Base-by-base conservation (phyloP, 2,888 invertebrate species). In the Sympetrum striolatum region DNA sequence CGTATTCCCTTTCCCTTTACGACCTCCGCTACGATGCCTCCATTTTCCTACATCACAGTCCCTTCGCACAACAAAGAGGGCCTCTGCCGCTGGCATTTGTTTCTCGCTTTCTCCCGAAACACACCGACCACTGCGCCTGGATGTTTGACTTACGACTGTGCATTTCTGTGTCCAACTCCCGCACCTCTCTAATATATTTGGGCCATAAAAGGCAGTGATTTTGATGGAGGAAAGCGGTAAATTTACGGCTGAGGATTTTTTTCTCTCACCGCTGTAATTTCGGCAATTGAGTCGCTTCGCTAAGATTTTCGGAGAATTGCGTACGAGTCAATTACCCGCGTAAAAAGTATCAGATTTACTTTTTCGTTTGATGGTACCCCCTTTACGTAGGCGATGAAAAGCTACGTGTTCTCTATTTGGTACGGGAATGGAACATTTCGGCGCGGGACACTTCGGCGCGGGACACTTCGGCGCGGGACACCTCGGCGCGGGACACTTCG, bases 141-240 rank as follows among this genome's bases (percentile, higher is more conserved):
- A 82, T 82, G 44, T 82, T 58, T 82, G 82, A 82, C 82, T 82
- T 82, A 82, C 58, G 82, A 82, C 82, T 82, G 53, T 82, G 58
- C 82, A 31, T 82, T 81, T 81, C n/a, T 31, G 25, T n/a, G 15
- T 25, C 44, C 39, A 44, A 39, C n/a, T 10, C 44, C 44, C 10
- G 10, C 44, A 44, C 44, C 44, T 22, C 81, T n/a, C n/a, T n/a
- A 64, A 64, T 64, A n/a, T 64, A 64, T 64, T 64, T 64, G 64
- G 64, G 64, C n/a, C 64, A 64, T 64, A 64, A 64, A 64, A 64
- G 64, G 22, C 64, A 8, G 64, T 64, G 18, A 64, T 64, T 44
- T 64, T n/a, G 64, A 64, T 64, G 64, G 64, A 64, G 64, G 12
- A 64, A 64, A 64, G 64, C 25, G 64, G 64, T 8, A n/a, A n/a